Base-by-base conservation (phyloP, 2,113 vertebrate species). In the Cynoglossus semilaevis region DNA sequence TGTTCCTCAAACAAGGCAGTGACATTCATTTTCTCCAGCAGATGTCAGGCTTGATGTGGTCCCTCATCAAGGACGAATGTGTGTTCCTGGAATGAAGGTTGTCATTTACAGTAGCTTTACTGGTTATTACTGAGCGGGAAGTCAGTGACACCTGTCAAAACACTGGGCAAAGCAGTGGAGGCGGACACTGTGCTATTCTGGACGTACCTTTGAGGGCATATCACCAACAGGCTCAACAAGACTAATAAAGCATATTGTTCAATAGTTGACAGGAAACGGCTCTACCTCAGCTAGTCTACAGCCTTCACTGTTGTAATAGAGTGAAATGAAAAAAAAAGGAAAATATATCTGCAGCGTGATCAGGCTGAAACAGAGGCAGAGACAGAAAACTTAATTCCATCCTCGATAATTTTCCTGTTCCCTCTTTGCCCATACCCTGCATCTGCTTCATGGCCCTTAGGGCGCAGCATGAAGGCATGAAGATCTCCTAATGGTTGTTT, bases 121-220 rank as follows among this genome's bases (percentile, higher is more conserved):
- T 63, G 77, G 75, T 74, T 82, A 79, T 84, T 81, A 82, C 67
- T 69, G 56, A 63, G 67, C 15, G 14, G 66, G 45, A 59, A 65
- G 71, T 80, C 79, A 59, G 58, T 76, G 83, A 84, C 79, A 77
- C 75, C 65, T 85, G 83, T 85, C 85, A 81, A 69, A 81, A 79
- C 52, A 61, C 57, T 50, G 69, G 56, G 47, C 58, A 75, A 84
- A 29, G 22, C 6, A 29, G 22, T 29, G 75, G 60, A 76, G 79
- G 73, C 72, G 69, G 77, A 84, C 68, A 77, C 16, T 41, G 66
- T 68, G 55, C 54, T 61, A 62, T 67, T 66, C 76, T 63, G 65
- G 63, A 58, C 64, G 61, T 53, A 74, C 64, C 70, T 51, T 29
- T 16, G 64, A 75, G 51, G 67, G 68, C 56, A 58, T 60, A 76